Conservation (phyloP, 2,797 vertebrate species). For the Neoniphon sammara region DNA sequence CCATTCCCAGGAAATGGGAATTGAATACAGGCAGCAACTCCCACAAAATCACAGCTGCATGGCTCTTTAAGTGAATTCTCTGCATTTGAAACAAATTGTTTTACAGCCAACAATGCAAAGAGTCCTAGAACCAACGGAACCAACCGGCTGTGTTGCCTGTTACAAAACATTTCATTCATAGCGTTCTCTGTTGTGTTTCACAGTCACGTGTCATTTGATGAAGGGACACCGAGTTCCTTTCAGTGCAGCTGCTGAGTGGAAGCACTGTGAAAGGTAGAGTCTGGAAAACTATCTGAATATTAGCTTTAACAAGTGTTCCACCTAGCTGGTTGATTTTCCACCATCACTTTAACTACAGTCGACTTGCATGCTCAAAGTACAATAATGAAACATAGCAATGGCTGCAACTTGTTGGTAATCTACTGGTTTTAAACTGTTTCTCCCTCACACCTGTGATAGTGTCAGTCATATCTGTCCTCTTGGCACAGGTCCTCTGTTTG, state of each 20-base stretch:
- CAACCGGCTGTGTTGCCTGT: neutral
- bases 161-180: neutral
- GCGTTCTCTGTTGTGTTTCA: constrained; percentile 37
- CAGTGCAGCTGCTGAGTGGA: constrained; percentile 54
- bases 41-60: neutral
- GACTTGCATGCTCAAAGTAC: neutral
- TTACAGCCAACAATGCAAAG: neutral
- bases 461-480: constrained; percentile 2
- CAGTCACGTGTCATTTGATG: constrained; percentile 43
- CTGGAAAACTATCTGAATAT: neutral
- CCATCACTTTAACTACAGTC: neutral
- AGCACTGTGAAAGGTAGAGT: constrained; percentile 57
- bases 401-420: constrained; percentile 2
- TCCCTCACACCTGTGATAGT: neutral
- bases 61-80: neutral
- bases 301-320: neutral
- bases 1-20: neutral
- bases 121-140: neutral
- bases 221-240: neutral
- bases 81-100: neutral
- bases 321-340: neutral
- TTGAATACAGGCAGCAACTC: neutral
- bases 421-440: constrained; percentile 10
- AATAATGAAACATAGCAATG: constrained; percentile 4
- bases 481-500: constrained; percentile 30